Evolutionary conservation across 2,113 vertebrate genomes (phyloP), one percentile per base, ranked within the genome.

Genomic region (Silurus meridionalis): DNA sequence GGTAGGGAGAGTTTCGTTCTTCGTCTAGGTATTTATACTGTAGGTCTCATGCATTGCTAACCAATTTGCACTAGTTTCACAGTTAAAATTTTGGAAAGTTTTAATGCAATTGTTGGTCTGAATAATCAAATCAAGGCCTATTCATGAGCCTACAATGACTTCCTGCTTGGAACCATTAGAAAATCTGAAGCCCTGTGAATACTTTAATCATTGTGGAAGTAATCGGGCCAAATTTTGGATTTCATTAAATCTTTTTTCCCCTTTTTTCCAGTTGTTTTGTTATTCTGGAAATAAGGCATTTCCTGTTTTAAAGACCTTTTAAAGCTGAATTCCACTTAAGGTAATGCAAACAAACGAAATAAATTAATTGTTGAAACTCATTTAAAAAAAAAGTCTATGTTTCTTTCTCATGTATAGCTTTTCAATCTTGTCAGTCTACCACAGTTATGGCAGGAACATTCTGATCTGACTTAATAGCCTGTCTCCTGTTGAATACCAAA

Each of bases 61-160:
- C 3, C 75, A 55, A 67, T 78, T 75, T 78, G 19, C n/a, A 85
- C 52, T 28, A 50, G n/a, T 75, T 61, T 60, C 71, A 10, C 67
- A 55, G 72, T 71, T 83, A 53, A 80, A 87, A 63, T 84, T 61
- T 71, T 64, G 61, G 74, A 71, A 58, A 37, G 67, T 84, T 78
- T 83, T 87, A 80, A 80, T 80, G 77, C 46, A 74, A 71, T 57
- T 82, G 58, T 79, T 87, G 61, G 75, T 84, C 82, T 79, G 66
- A 60, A 80, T 78, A 37, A 83, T 58, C 78, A 83, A 83, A 84
- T 87, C 86, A 87, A 78, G 63, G 52, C 80, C 75, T 71, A 87
- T 87, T 87, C 86, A 79, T 37, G 55, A 52, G 53, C 46, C 63
- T 1, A 79, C 86, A 87, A 84, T 87, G 53, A 85, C 74, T 84